Conservation (phyloP, 2,797 vertebrate genomes). For the Sciaenops ocellatus region DNA sequence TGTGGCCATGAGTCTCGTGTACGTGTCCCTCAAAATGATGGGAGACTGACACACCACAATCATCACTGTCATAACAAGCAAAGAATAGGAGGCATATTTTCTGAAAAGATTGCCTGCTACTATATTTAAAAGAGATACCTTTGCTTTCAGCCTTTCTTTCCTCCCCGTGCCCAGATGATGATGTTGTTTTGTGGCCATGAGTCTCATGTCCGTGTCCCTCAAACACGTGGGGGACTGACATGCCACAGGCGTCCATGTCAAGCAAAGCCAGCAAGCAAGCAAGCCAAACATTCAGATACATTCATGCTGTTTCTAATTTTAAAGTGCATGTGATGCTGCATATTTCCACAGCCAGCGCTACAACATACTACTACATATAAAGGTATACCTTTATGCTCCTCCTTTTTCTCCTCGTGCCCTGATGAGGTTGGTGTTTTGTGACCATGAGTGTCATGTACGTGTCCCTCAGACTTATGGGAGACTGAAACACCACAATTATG, state of each 20-base stretch:
- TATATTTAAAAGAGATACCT: conserved; percentile 35
- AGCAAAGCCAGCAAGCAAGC: too few relatives aligned
- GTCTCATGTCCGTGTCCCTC: neutral
- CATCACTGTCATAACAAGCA: conserved; percentile 11
- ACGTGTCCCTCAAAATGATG: conserved; percentile 19
- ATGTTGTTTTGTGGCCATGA: neutral
- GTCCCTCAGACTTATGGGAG: conserved; percentile 28
- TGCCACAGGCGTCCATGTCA: neutral
- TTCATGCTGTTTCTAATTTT: too few relatives aligned
- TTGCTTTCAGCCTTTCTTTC: conserved; percentile 13
- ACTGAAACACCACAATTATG: conserved; percentile 32
- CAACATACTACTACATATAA: neutral
- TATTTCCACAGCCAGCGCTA: neutral
- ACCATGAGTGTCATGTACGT: conserved; percentile 7
- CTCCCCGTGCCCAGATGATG: neutral
- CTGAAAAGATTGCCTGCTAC: neutral
- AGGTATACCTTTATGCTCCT: neutral
- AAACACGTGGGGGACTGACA: conserved; percentile 1
- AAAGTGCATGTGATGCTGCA: neutral
- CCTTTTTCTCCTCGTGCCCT: conserved; percentile 20
- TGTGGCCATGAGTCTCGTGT: conserved; percentile 33
- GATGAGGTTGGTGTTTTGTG: conserved; percentile 32
- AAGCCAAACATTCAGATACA: too few relatives aligned
- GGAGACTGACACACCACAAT: conserved; percentile 42
- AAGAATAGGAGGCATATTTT: neutral